phyloP scores from a whole-genome alignment of 1,140 invertebrate species.

The Microvelia longipes region DNA sequence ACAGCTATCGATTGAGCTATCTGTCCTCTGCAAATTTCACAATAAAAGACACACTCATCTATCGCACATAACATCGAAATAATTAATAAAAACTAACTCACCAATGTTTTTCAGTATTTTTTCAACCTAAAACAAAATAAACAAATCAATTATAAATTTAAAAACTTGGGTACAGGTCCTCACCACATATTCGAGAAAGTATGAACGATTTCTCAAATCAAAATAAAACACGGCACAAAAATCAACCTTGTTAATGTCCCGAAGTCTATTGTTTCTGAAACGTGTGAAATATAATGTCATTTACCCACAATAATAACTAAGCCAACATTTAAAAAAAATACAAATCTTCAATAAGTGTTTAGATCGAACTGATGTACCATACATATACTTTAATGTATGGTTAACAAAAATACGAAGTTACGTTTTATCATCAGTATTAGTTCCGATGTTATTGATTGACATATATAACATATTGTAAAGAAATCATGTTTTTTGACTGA shows the following conservation, averaged over 20 bases:
- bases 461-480: no score
- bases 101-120: slow-evolving; percentile 13
- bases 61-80: no score
- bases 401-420: no score
- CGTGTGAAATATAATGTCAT: background rate
- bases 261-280: background rate
- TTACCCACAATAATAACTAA: background rate
- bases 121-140: slow-evolving; percentile 11
- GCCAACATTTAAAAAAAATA: background rate
- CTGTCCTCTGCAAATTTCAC: no score
- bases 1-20: no score
- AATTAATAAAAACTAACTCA: slow-evolving; percentile 12
- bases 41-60: no score
- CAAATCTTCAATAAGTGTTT: no score
- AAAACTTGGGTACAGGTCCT: background rate
- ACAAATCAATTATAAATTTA: slow-evolving; percentile 1
- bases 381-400: no score
- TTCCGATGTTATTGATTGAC: no score
- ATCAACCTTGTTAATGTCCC: background rate
- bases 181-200: background rate
- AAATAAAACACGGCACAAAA: background rate
- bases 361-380: no score
- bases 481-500: no score
- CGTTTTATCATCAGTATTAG: no score
- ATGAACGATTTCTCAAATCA: background rate